Evolutionary conservation across 23 tunicate species (phyloP), one percentile per base, ranked within the genome.

Genomic region (Styela clava): DNA sequence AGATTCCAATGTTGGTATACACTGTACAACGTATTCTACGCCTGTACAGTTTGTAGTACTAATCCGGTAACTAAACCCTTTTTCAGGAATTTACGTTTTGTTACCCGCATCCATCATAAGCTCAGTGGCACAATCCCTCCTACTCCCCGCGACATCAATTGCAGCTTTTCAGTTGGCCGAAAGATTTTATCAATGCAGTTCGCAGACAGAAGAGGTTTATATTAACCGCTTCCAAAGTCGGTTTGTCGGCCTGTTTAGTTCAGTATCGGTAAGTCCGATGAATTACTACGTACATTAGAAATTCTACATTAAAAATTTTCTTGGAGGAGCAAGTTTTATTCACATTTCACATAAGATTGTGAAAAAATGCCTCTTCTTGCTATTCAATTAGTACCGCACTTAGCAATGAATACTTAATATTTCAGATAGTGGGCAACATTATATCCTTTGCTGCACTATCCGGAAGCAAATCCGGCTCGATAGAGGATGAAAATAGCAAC

Each of bases 251-350:
- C 27, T 71, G 35, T 22, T 71, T 20, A 34, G 34, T 3, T 19
- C 35, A 16, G 77, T 32, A 28, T 71, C 77, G 77, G 77, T 71
- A 12, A 44, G 56, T 44, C n/a, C n/a, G n/a, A n/a, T n/a, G n/a
- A n/a, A n/a, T n/a, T n/a, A n/a, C n/a, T n/a, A n/a, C n/a, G n/a
- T n/a, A n/a, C n/a, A n/a, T n/a, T n/a, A n/a, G n/a, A n/a, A n/a
- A n/a, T n/a, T n/a, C n/a, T n/a, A n/a, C n/a, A n/a, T n/a, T n/a
- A n/a, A n/a, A n/a, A n/a, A n/a, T n/a, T n/a, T n/a, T n/a, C n/a
- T n/a, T n/a, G n/a, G n/a, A n/a, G n/a, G n/a, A n/a, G n/a, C n/a
- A n/a, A n/a, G n/a, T n/a, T n/a, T n/a, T n/a, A n/a, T n/a, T n/a
- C n/a, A n/a, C n/a, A n/a, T n/a, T n/a, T n/a, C n/a, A n/a, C n/a